phyloP scores from a whole-genome alignment of 2,888 invertebrate species.

The Tinea trinotella region DNA sequence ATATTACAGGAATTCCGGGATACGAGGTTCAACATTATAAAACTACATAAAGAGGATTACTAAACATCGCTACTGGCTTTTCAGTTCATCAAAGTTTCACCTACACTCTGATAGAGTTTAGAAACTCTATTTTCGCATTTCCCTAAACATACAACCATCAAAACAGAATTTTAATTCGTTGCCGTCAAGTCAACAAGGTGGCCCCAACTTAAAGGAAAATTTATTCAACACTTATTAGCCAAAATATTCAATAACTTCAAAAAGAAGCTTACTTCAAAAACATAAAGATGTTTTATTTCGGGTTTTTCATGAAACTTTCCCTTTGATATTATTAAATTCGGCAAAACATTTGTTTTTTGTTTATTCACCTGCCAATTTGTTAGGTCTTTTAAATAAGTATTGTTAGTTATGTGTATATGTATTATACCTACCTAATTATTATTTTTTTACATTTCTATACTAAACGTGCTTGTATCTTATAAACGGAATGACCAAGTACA shows the following conservation, averaged over 20 bases:
- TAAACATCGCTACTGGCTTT: slow-evolving; percentile 4
- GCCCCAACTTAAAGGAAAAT: too few species aligned
- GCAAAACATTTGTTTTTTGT: neutral
- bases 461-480: too few species aligned
- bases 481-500: too few species aligned
- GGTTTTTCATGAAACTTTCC: neutral
- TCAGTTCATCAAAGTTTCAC: slow-evolving; percentile 19
- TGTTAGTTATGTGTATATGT: too few species aligned
- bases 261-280: neutral
- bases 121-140: slow-evolving; percentile 17
- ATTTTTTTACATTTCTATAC: too few species aligned
- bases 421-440: too few species aligned
- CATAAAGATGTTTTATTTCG: slow-evolving; percentile 2
- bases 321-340: neutral
- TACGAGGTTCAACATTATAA: neutral
- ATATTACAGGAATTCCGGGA: neutral
- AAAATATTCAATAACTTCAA: neutral
- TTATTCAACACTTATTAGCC: too few species aligned
- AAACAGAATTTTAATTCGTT: slow-evolving; percentile 15
- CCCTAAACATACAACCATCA: slow-evolving; percentile 20
- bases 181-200: too few species aligned
- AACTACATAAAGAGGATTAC: slow-evolving; percentile 11
- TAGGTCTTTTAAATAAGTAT: too few species aligned
- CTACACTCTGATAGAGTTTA: slow-evolving; percentile 14
- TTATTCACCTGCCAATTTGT: too few species aligned